Evolutionary conservation across 2,888 invertebrate genomes (phyloP).

Genomic region (Lepidonotus clava): DNA sequence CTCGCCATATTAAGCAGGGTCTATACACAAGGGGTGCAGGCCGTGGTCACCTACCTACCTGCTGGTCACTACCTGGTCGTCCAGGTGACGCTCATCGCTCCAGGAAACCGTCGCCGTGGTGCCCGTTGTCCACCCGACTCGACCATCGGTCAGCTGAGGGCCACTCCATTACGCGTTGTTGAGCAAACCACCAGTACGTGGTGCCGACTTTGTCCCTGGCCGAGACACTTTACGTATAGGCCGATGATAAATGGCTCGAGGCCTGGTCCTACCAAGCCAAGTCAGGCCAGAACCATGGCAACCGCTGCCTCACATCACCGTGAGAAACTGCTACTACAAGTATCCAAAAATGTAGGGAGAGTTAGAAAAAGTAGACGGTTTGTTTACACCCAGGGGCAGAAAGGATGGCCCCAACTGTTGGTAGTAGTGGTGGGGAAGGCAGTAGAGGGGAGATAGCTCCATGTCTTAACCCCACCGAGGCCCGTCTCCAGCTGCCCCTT

Average conservation of each 20-base stretch:
- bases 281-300: neutral
- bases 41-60: conserved; percentile 17
- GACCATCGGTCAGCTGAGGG: neutral
- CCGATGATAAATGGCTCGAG: neutral
- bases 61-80: conserved; percentile 11
- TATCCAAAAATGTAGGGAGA: neutral
- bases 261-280: neutral
- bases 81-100: neutral
- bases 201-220: neutral
- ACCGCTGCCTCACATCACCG: neutral
- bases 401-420: neutral
- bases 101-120: neutral
- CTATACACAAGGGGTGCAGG: too few relatives aligned
- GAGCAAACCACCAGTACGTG: neutral
- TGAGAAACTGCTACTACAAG: neutral
- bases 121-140: neutral
- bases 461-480: neutral
- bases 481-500: neutral
- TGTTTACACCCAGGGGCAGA: neutral
- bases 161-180: conserved; percentile 34
- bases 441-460: neutral
- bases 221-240: neutral
- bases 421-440: neutral
- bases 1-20: too few relatives aligned
- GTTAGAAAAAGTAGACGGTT: neutral